phyloP scores from a whole-genome alignment of 2,797 vertebrate species.

The Microchirus variegatus region DNA sequence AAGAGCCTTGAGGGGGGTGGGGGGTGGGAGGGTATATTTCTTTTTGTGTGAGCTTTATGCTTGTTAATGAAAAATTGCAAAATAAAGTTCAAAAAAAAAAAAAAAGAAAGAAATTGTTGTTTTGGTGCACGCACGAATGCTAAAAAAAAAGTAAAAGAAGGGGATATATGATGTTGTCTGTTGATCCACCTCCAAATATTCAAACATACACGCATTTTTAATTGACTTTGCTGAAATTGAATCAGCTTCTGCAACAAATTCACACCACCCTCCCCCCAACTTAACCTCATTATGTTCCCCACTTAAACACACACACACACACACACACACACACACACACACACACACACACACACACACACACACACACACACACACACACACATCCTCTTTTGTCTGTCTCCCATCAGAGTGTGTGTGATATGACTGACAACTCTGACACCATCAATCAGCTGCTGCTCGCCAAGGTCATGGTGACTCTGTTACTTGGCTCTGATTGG shows the following conservation, averaged over 20 bases:
- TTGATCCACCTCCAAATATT: background rate
- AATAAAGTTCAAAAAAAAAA: no score
- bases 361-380: conserved; percentile 1
- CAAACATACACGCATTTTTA: background rate
- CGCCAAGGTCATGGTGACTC: background rate
- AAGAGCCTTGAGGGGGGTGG: no score
- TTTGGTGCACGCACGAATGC: no score
- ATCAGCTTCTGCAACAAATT: background rate
- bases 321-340: background rate
- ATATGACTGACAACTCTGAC: background rate
- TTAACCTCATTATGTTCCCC: background rate
- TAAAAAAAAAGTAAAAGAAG: no score
- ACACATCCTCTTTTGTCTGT: background rate
- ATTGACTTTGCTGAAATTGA: background rate
- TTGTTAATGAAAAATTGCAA: no score
- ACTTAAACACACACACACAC: background rate
- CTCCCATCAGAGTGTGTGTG: background rate
- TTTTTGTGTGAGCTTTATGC: no score
- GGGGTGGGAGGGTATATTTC: no score
- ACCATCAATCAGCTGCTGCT: background rate
- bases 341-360: background rate
- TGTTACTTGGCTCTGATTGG: background rate
- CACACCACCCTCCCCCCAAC: background rate
- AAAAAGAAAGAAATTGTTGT: no score
- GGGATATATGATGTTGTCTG: no score